Evolutionary conservation across 2,888 invertebrate species (phyloP).

Genomic region (Megamerina dolium): DNA sequence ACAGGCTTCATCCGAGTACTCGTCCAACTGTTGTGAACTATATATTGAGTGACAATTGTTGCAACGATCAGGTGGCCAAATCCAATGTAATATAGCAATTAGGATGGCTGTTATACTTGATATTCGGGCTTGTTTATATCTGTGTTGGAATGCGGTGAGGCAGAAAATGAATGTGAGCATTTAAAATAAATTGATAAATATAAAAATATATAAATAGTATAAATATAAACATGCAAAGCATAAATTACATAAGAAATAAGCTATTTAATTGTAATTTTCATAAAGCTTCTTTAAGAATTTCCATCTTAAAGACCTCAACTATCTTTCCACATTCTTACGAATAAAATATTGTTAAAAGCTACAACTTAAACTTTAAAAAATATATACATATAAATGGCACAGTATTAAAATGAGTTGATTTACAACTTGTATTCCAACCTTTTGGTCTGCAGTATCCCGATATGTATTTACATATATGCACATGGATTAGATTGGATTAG

Average conservation of each 20-base stretch:
- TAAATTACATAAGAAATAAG: no score
- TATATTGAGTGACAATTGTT: constrained; percentile 52
- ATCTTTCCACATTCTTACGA: no score
- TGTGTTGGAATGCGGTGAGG: constrained; percentile 43
- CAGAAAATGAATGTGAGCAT: constrained; percentile 1
- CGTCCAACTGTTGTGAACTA: constrained; percentile 44
- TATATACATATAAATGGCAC: no score
- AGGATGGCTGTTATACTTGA: constrained; percentile 76
- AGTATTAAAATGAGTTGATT: no score
- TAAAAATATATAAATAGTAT: background rate
- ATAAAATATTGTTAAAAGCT: no score
- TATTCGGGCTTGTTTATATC: constrained; percentile 92
- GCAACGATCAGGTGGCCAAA: constrained; percentile 70
- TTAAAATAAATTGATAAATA: background rate
- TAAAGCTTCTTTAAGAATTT: no score
- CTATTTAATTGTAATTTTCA: no score
- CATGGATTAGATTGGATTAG: no score
- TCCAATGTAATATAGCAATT: constrained; percentile 65
- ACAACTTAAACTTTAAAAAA: no score
- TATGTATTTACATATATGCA: constrained; percentile 20
- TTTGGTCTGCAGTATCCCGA: constrained; percentile 27
- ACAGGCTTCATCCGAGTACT: constrained; percentile 39
- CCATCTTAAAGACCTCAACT: no score
- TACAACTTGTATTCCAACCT: constrained; percentile 29
- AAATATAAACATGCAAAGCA: background rate